Evolutionary conservation across 2,888 invertebrate species (phyloP).

Genomic region (Eupithecia inturbata): DNA sequence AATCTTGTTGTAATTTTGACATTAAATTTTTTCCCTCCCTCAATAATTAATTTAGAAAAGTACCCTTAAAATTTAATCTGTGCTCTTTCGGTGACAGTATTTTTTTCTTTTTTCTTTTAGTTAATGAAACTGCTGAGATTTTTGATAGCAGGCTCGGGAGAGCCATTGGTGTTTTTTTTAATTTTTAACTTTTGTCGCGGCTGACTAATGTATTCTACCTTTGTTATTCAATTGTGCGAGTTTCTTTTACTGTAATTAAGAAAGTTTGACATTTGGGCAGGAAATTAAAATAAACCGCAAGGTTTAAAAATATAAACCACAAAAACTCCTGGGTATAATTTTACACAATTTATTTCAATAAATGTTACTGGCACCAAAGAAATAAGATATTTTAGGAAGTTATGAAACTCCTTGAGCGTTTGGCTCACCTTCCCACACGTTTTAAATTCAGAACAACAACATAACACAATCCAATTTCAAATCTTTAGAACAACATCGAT

Average conservation of each 20-base stretch:
- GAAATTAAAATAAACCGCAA: slow-evolving; percentile 12
- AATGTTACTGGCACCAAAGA: not conserved
- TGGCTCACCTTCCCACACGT: not conserved
- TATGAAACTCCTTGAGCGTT: not conserved
- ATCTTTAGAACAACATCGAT: not conserved
- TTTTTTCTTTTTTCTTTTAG: slow-evolving; percentile 55
- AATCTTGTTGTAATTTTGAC: slow-evolving; percentile 84
- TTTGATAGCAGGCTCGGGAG: slow-evolving; percentile 62
- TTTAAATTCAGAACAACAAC: slow-evolving; percentile 3
- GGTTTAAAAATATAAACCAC: slow-evolving; percentile 3
- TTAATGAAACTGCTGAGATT: slow-evolving; percentile 79
- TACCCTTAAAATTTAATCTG: slow-evolving; percentile 80
- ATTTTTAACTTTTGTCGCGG: slow-evolving; percentile 58
- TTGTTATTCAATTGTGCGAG: slow-evolving; percentile 57
- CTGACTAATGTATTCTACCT: slow-evolving; percentile 64
- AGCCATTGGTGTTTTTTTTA: slow-evolving; percentile 48
- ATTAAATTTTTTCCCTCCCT: slow-evolving; percentile 79
- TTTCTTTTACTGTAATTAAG: slow-evolving; percentile 50
- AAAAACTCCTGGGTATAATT: not conserved
- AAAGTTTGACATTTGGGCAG: slow-evolving; percentile 41
- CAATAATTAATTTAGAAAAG: slow-evolving; percentile 79
- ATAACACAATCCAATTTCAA: not conserved
- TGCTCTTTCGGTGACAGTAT: slow-evolving; percentile 74
- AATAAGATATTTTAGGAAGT: not conserved
- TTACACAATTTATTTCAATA: not conserved